phyloP scores from a whole-genome alignment of 2,888 invertebrate species.

The Acronicta alni region DNA sequence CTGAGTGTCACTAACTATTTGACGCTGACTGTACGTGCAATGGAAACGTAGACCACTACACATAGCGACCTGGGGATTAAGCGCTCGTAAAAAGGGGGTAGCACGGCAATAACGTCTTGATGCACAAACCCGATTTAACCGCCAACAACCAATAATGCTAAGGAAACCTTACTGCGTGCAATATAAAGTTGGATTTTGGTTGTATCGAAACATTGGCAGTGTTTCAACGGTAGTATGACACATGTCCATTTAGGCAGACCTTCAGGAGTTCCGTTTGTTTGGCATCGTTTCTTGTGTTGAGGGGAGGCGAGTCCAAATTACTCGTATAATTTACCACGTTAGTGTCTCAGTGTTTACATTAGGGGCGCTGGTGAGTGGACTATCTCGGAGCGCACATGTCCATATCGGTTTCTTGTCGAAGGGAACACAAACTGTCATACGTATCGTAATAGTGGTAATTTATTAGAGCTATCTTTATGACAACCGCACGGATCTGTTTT shows the following conservation, averaged over 20 bases:
- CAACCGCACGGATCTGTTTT: not conserved
- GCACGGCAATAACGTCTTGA: constrained; percentile 84
- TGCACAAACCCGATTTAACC: constrained; percentile 67
- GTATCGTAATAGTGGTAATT: constrained; percentile 23
- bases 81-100: constrained; percentile 85
- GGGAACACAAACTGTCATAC: constrained; percentile 21
- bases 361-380: constrained; percentile 44
- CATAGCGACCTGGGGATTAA: constrained; percentile 81
- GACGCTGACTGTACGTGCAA: no score
- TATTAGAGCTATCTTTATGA: constrained; percentile 5
- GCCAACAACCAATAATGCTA: constrained; percentile 19
- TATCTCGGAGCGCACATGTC: constrained; percentile 30
- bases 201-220: constrained; percentile 39
- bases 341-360: constrained; percentile 52
- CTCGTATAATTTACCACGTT: constrained; percentile 56
- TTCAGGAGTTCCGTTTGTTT: constrained; percentile 65
- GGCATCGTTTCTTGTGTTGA: constrained; percentile 54
- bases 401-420: constrained; percentile 36
- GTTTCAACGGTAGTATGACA: constrained; percentile 72
- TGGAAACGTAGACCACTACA: constrained; percentile 61
- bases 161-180: constrained; percentile 43
- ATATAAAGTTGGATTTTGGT: constrained; percentile 47
- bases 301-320: constrained; percentile 51
- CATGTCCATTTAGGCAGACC: constrained; percentile 75
- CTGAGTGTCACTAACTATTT: no score